phyloP scores from a whole-genome alignment of 2,797 vertebrate genomes.

The Cossypha niveicapilla region DNA sequence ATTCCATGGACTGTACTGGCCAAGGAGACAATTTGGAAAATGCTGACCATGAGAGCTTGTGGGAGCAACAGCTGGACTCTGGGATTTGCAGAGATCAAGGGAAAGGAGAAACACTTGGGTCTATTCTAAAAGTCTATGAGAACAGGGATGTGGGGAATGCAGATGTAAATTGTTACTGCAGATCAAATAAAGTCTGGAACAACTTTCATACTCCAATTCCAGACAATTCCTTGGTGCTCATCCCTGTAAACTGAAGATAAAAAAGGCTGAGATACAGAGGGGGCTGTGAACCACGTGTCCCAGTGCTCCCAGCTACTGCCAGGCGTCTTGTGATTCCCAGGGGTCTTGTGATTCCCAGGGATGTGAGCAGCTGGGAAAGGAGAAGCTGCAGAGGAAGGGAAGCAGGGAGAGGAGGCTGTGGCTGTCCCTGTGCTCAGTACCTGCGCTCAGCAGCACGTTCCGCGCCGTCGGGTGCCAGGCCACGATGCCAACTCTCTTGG shows the following conservation, averaged over 20 bases:
- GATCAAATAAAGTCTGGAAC: background rate
- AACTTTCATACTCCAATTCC: background rate
- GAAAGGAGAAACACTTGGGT: background rate
- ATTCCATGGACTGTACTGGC: background rate
- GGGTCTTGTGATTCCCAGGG: background rate
- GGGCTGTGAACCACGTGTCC: background rate
- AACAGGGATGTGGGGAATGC: background rate
- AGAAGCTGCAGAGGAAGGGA: background rate
- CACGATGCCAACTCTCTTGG: constrained; percentile 94
- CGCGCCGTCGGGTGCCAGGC: constrained; percentile 95
- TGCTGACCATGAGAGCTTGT: background rate
- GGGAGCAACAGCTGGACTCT: background rate
- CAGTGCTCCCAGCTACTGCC: background rate
- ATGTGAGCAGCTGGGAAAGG: background rate
- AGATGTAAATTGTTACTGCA: background rate
- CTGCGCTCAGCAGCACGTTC: constrained; percentile 94
- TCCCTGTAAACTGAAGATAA: background rate
- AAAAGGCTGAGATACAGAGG: background rate
- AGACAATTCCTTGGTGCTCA: background rate
- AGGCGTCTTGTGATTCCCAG: background rate
- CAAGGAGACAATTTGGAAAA: background rate
- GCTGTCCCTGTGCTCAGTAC: constrained; percentile 54
- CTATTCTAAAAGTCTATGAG: background rate
- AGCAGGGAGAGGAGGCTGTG: accelerated
- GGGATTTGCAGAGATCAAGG: background rate